Conservation (phyloP, 2,113 vertebrate species). For the Phaethon lepturus region DNA sequence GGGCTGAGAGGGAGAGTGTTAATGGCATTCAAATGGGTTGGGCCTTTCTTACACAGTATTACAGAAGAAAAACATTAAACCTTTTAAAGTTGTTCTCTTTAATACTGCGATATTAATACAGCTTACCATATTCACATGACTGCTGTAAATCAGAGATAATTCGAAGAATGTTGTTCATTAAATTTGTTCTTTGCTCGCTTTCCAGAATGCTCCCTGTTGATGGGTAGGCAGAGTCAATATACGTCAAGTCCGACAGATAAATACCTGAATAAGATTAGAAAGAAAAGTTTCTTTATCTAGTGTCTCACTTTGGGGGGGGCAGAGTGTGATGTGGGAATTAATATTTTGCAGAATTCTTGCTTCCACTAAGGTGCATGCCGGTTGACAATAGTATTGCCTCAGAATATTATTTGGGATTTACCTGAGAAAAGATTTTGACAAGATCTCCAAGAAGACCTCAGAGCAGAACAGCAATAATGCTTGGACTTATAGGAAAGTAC, state of each 20-base stretch:
- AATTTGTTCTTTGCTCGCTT: conserved; percentile 95
- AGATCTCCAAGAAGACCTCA: not conserved
- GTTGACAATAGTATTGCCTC: not conserved
- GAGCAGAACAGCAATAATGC: not conserved
- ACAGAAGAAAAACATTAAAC: not conserved
- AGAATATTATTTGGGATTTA: not conserved
- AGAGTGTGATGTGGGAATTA: no score
- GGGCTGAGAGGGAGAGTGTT: not conserved
- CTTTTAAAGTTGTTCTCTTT: not conserved
- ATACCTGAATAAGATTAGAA: conserved; percentile 84
- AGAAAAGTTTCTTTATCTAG: not conserved
- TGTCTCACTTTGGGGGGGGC: not conserved
- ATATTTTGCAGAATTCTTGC: not conserved
- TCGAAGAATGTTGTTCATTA: conserved; percentile 98
- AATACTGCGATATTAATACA: not conserved
- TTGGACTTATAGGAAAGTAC: not conserved
- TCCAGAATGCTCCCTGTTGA: conserved; percentile 98
- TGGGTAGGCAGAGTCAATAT: conserved; percentile 97
- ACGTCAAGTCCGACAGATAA: conserved; percentile 97
- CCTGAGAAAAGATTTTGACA: not conserved
- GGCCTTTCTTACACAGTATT: not conserved
- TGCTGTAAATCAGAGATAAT: conserved; percentile 98
- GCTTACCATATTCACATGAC: conserved; percentile 94
- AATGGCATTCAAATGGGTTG: not conserved
- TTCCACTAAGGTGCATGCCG: not conserved